Evolutionary conservation across 2,113 vertebrate species (phyloP).

Genomic region (Amphilophus citrinellus): DNA sequence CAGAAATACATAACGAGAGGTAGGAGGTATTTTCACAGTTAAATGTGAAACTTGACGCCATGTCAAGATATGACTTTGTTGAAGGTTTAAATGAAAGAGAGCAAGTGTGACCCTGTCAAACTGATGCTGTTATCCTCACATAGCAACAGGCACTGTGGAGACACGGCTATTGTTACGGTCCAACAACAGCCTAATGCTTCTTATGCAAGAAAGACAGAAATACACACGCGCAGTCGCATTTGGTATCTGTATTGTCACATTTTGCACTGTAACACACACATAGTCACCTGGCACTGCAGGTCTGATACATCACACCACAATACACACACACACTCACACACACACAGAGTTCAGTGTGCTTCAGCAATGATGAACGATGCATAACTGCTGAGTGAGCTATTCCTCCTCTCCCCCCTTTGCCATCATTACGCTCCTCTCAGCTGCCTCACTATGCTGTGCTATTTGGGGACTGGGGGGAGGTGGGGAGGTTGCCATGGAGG

Average conservation of each 20-base stretch:
- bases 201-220: conserved; percentile 43
- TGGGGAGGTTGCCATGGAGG: conserved; percentile 56
- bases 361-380: conserved; percentile 55
- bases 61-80: conserved; percentile 10
- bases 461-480: conserved; percentile 64
- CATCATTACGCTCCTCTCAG: conserved; percentile 34
- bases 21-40: neutral
- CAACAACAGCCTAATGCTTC: conserved; percentile 38
- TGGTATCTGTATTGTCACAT: conserved; percentile 22
- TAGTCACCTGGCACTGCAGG: conserved; percentile 16
- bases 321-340: neutral
- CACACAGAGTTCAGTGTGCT: conserved; percentile 23
- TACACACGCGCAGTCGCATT: conserved; percentile 6
- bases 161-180: conserved; percentile 49
- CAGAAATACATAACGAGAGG: neutral
- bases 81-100: conserved; percentile 1
- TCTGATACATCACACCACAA: conserved; percentile 15
- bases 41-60: neutral
- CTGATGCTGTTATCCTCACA: conserved; percentile 42
- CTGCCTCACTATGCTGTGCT: conserved; percentile 56
- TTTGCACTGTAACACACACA: conserved; percentile 27
- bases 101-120: conserved; percentile 36
- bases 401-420: conserved; percentile 34
- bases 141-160: conserved; percentile 56
- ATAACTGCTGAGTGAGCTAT: conserved; percentile 71